Base-by-base conservation (phyloP, 2,888 invertebrate genomes). In the Drosophila merina region DNA sequence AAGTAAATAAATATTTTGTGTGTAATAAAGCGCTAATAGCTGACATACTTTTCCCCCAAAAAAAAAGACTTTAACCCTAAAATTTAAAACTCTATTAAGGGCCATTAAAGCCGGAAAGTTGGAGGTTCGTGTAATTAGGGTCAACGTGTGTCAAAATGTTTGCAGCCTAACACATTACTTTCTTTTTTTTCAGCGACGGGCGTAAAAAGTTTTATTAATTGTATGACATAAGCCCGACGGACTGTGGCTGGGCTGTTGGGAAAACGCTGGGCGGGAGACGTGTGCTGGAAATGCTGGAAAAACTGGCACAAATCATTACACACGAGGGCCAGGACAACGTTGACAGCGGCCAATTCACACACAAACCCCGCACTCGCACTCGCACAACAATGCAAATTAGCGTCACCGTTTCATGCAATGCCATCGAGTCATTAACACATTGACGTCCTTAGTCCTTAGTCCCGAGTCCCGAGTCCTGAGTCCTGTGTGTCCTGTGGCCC, bases 371-470 rank as follows among this genome's bases (percentile, higher is more conserved):
- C 36, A 36, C 36, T 12, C 59, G 30, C 54, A 52, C 36, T 36
- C 55, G 44, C 57, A 52, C 42, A 62, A 51, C 68, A 73, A 79
- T 78, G 74, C 60, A 78, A 80, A 80, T 81, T 80, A 80, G 69
- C 79, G 69, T 45, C 66, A 60, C 63, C 76, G 74, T 67, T 80
- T 80, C 72, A 69, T 76, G 80, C 79, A 77, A 71, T 77, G 76
- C 80, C 72, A 70, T 72, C 64, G 70, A 69, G 73, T 78, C 81
- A 78, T 80, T 80, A 80, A 76, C 75, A 76, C 81, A 79, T 79
- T 72, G 74, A 71, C 62, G 67, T 72, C 45, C 42, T 7, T 20
- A 9, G 47, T 47, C 56, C 59, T 12, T 2, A 5, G 38, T 57
- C 57, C 60, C 9, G 1, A 6, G 48, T 8, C 47, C 45, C 10